Conservation (phyloP, 2,113 vertebrate species). For the Rana temporaria region DNA sequence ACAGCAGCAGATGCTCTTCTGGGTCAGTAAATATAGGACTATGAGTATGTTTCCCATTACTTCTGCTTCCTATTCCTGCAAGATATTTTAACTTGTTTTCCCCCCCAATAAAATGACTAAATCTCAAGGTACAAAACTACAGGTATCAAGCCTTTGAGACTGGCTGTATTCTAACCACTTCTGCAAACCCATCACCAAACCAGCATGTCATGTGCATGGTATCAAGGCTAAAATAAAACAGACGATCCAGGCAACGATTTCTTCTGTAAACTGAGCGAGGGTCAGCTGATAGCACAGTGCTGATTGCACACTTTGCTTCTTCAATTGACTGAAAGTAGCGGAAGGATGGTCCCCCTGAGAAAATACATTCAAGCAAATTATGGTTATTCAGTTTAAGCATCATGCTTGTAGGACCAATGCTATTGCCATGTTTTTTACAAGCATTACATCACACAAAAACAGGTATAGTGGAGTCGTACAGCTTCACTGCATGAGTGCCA, state of each 20-base stretch:
- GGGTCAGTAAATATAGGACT: no score
- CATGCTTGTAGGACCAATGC: no score
- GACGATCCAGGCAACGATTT: slow-evolving; percentile 75
- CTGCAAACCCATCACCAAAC: slow-evolving; percentile 86
- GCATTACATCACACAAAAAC: no score
- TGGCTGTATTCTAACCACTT: slow-evolving; percentile 79
- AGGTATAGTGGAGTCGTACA: no score
- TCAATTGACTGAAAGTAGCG: slow-evolving; percentile 77
- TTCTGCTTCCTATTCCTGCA: no score
- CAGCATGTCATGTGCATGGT: slow-evolving; percentile 83
- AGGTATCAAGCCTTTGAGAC: not conserved
- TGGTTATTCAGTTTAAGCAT: no score
- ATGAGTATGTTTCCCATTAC: no score
- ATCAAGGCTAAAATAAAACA: slow-evolving; percentile 82
- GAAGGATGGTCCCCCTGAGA: slow-evolving; percentile 64
- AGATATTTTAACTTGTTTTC: not conserved
- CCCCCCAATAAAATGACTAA: not conserved
- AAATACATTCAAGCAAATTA: not conserved
- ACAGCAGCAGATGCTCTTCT: no score
- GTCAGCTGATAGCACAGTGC: slow-evolving; percentile 80
- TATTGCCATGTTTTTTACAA: no score
- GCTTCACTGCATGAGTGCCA: no score
- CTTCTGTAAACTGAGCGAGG: slow-evolving; percentile 87
- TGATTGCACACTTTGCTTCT: slow-evolving; percentile 77
- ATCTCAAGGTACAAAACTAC: no score